Evolutionary conservation across 2,113 vertebrate genomes (phyloP).

Genomic region (Marmota monax): DNA sequence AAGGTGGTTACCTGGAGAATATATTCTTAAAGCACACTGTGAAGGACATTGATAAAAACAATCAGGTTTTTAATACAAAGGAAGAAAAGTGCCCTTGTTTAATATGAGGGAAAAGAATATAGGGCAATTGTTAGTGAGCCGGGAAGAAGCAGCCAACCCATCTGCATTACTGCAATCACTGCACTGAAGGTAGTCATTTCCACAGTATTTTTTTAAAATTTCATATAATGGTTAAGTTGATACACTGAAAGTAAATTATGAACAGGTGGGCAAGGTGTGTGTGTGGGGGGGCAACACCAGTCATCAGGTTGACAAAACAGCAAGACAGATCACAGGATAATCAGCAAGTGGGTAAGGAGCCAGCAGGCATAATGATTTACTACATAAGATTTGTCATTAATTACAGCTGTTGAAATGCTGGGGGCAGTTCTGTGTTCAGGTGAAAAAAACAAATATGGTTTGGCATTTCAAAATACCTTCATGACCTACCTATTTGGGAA

Average conservation of each 20-base stretch:
- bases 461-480: neutral
- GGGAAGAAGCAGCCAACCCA: conserved; percentile 75
- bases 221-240: neutral
- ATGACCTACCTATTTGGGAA: neutral
- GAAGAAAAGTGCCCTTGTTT: conserved; percentile 48
- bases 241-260: conserved; percentile 62
- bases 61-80: conserved; percentile 81
- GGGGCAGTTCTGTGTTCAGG: neutral
- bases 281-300: neutral
- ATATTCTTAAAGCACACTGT: conserved; percentile 75
- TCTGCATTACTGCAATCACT: conserved; percentile 46
- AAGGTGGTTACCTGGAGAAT: conserved; percentile 78
- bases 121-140: conserved; percentile 73
- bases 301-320: conserved; percentile 64
- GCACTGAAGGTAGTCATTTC: neutral
- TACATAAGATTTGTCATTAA: conserved; percentile 53
- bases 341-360: conserved; percentile 52
- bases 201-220: neutral
- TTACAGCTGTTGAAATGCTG: neutral
- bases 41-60: conserved; percentile 81
- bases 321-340: conserved; percentile 34
- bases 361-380: neutral
- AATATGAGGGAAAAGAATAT: conserved; percentile 68
- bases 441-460: neutral
- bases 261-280: conserved; percentile 63